Base-by-base conservation (phyloP, 2,888 invertebrate species). In the Spisula subtruncata region DNA sequence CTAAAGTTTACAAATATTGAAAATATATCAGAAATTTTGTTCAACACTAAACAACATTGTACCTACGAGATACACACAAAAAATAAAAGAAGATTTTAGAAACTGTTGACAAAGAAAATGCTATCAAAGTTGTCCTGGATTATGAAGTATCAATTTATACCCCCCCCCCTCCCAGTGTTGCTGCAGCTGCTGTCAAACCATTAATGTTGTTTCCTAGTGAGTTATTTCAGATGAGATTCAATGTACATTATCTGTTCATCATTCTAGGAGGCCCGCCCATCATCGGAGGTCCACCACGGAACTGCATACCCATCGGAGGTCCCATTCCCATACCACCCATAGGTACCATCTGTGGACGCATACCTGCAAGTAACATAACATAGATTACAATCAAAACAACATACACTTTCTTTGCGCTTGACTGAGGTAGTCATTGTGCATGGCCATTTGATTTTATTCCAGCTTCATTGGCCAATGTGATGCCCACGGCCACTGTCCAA, bases 321-420 rank as follows among this genome's bases (percentile, higher is more conserved):
- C 94, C 93, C 71, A 93, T 92, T 80, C 94, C 93, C 95, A 94
- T 94, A 16, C 89, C 91, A 1, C 92, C 93, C 94, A 85, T 85
- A 1, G 81, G 85, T 1, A 85, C 85, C 85, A 85, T 85, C 32
- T 85, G 85, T 56, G 85, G 85, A 48, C 85, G 41, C 85, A 85
- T 81, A 56, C 85, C 85, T 85, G 41, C 0, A 60, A 56, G 48
- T 18, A 51, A 0, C n/a, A 48, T n/a, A 51, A 48, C 35, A 81
- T 0, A 51, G 14, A 6, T 10, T 51, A 16, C 16, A 51, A 51
- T 51, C 51, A 16, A 51, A 51, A 51, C 14, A 12, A 51, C 41
- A 41, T 41, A 8, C 41, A 41, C 41, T 41, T 2, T 41, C 41
- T 41, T 5, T 5, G 41, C 4, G 41, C 41, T 41, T 41, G 2